Evolutionary conservation across 2,888 invertebrate genomes (phyloP).

Genomic region (Rhamphomyia laevipes): DNA sequence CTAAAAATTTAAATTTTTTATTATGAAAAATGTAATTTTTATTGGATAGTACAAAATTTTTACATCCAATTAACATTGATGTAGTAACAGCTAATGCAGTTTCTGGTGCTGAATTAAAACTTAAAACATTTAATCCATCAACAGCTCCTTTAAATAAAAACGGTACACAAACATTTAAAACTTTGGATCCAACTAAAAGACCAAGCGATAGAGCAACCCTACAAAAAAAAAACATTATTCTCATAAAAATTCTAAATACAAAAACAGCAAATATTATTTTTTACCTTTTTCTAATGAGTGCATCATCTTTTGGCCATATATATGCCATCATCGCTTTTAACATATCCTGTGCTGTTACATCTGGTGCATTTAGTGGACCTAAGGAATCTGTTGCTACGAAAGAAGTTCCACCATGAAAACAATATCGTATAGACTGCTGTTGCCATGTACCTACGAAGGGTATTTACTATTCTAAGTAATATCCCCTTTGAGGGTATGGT

Average conservation of each 20-base stretch:
- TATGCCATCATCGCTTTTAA: slow-evolving; percentile 77
- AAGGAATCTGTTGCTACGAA: slow-evolving; percentile 40
- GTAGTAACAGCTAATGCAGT: slow-evolving; percentile 68
- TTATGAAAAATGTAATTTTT: neutral
- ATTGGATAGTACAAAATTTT: slow-evolving; percentile 34
- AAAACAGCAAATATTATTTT: neutral
- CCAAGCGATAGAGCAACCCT: slow-evolving; percentile 77
- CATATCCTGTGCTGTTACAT: slow-evolving; percentile 66
- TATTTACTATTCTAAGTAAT: slow-evolving; percentile 35
- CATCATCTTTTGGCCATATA: slow-evolving; percentile 84
- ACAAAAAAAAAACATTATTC: slow-evolving; percentile 46
- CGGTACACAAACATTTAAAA: slow-evolving; percentile 85
- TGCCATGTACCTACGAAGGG: slow-evolving; percentile 31
- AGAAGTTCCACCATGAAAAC: slow-evolving; percentile 85
- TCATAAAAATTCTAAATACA: neutral
- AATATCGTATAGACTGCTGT: slow-evolving; percentile 48
- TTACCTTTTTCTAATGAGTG: slow-evolving; percentile 30
- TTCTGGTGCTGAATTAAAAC: slow-evolving; percentile 66
- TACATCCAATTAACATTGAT: slow-evolving; percentile 79
- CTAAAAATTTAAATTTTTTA: slow-evolving; percentile 43
- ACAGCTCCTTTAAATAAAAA: slow-evolving; percentile 91
- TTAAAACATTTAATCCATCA: slow-evolving; percentile 61
- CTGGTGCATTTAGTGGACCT: slow-evolving; percentile 48
- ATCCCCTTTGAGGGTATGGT: slow-evolving; percentile 28
- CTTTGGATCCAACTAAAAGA: slow-evolving; percentile 69